phyloP scores from a whole-genome alignment of 2,113 vertebrate species.

The Merops nubicus region DNA sequence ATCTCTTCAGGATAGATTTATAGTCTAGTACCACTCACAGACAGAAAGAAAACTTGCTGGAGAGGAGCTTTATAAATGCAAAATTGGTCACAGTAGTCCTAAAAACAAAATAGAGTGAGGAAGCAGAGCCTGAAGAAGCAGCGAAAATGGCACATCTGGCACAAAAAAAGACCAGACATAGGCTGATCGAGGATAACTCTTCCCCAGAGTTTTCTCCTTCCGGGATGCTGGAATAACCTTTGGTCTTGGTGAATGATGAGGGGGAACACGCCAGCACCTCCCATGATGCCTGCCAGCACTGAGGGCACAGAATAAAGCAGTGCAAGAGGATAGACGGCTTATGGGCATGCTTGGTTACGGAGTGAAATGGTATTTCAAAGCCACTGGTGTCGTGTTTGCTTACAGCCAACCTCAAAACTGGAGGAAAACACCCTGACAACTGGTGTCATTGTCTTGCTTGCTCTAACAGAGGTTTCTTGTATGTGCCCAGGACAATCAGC shows the following conservation, averaged over 20 bases:
- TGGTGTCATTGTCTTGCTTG: not conserved
- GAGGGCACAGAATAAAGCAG: not conserved
- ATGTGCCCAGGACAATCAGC: not conserved
- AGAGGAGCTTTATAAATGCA: not conserved
- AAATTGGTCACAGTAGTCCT: not conserved
- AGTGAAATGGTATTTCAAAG: not conserved
- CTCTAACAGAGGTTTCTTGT: not conserved
- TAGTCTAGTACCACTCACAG: not conserved
- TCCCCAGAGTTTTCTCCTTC: not conserved
- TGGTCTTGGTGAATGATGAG: not conserved
- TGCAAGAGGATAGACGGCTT: not conserved
- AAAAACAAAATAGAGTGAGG: not conserved
- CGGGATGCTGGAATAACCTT: not conserved
- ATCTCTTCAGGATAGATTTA: not conserved
- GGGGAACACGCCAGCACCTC: not conserved
- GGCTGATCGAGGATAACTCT: not conserved
- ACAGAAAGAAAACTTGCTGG: not conserved
- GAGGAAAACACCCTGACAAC: not conserved
- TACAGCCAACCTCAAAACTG: not conserved
- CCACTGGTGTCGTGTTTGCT: not conserved
- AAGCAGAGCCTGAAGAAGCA: not conserved
- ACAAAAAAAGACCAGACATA: not conserved
- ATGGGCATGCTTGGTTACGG: not conserved
- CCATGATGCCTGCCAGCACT: rapidly evolving
- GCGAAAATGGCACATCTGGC: not conserved